Conservation (phyloP, 2,888 invertebrate genomes). For the Drosophila dives region DNA sequence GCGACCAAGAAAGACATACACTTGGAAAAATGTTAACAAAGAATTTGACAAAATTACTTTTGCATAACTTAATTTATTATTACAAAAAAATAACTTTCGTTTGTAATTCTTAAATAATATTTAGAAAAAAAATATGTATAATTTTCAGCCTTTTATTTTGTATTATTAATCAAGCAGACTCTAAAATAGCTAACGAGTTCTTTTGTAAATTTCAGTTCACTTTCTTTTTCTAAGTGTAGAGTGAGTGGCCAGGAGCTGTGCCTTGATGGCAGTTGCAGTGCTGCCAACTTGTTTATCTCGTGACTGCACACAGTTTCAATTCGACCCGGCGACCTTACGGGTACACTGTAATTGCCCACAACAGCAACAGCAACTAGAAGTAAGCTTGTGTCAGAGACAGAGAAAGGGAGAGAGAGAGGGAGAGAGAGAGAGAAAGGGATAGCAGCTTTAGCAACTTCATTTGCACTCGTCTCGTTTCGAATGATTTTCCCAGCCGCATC, state of each 20-base stretch:
- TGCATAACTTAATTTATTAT: background rate
- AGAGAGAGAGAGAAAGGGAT: background rate
- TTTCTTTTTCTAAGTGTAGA: background rate
- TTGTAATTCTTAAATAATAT: too few species aligned
- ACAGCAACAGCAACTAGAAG: slow-evolving; percentile 45
- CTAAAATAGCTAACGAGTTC: too few species aligned
- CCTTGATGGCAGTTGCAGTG: slow-evolving; percentile 65
- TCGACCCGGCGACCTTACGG: slow-evolving; percentile 60
- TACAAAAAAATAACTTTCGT: too few species aligned
- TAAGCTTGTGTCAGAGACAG: slow-evolving; percentile 26
- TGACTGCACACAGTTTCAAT: slow-evolving; percentile 67
- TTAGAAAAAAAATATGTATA: too few species aligned
- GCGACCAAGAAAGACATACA: background rate
- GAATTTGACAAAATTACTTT: background rate
- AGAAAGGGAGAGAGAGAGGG: too few species aligned
- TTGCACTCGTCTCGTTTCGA: slow-evolving; percentile 51
- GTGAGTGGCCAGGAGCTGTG: slow-evolving; percentile 16
- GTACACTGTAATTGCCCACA: slow-evolving; percentile 57
- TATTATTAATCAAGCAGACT: too few species aligned
- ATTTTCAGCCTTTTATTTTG: too few species aligned
- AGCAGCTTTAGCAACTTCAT: slow-evolving; percentile 76
- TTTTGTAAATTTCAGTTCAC: background rate
- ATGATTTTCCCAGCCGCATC: slow-evolving; percentile 23
- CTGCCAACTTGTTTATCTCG: slow-evolving; percentile 77
- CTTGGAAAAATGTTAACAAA: accelerated